These are phyloP conservation scores for Circaetus cinerascens DNA, from an alignment of 2,113 vertebrate species.

Conservation along the genomic window DNA sequence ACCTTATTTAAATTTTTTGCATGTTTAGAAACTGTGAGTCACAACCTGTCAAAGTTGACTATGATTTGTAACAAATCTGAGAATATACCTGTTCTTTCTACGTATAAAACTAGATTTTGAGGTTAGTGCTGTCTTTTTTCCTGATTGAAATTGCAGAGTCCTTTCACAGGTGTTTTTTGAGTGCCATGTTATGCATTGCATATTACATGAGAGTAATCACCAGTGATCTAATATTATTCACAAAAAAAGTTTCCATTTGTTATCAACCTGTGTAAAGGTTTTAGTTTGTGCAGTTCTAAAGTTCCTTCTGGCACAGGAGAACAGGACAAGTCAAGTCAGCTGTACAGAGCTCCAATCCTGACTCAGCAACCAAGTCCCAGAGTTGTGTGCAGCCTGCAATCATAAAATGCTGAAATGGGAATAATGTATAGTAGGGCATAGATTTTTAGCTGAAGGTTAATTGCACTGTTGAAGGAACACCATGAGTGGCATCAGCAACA, in stretches of 20 bases:
- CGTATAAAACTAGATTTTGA: not conserved
- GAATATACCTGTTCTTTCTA: not conserved
- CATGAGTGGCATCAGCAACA: not conserved
- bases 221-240: not conserved
- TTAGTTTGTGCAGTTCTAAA: not conserved
- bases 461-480: not conserved
- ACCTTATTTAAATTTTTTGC: not conserved
- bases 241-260: not conserved
- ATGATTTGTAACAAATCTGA: not conserved
- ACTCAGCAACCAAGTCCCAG: not conserved
- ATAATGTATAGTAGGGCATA: not conserved
- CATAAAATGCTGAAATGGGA: not conserved
- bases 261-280: not conserved
- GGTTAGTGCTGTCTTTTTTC: not conserved
- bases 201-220: not conserved
- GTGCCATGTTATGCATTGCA: accelerated
- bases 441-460: not conserved
- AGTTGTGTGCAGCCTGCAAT: not conserved
- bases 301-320: not conserved
- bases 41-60: not conserved
- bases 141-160: not conserved
- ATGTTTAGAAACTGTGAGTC: not conserved
- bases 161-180: not conserved
- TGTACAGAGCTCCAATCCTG: not conserved
- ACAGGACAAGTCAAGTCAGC: not conserved